Evolutionary conservation across 64 coral and sea anemone genomes (phyloP), one percentile per base, ranked within the genome.

Genomic region (Dendronephthya gigantea): DNA sequence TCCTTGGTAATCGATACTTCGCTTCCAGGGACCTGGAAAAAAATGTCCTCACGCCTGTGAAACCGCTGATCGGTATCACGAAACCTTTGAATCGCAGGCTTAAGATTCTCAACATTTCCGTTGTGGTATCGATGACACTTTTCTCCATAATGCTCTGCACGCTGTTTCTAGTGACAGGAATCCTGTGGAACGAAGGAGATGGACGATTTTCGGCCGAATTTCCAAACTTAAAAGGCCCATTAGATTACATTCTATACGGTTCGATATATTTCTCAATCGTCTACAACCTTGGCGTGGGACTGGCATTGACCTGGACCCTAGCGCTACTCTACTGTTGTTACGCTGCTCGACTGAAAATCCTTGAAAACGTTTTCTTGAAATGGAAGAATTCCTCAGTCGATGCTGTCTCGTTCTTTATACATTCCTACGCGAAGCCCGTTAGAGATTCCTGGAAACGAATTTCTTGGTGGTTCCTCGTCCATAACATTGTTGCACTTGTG

Each of bases 381-480:
- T 79, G 72, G 72, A 34, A 39, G 30, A 8, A 79, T 36, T 79
- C 72, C 14, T 36, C 72, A 33, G 17, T 36, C 72, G 72, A 79
- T 29, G 72, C 72, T 0, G 29, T 79, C 29, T 79, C 30, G 32
- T 79, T 36, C 22, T 79, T 79, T 19, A 34, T 36, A 6, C 19
- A 36, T 0, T 34, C 29, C 0, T 79, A 79, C 31, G 72, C 72
- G 8, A 29, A 19, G 72, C 31, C 72, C 36, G 72, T 79, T 9
- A 79, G 29, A 79, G 37, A 79, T 79, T 79, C 72, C 72, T 79
- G 72, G 72, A 79, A 79, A 34, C 72, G 31, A 79, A 79, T 79
- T 19, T 79, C 72, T 17, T 79, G 4, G 72, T 79, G 72, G 72
- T 79, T 79, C 32, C 72, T 79, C 32, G 72, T 34, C 30, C 72